phyloP scores from a whole-genome alignment of 2,113 vertebrate species.

The Bucco capensis region DNA sequence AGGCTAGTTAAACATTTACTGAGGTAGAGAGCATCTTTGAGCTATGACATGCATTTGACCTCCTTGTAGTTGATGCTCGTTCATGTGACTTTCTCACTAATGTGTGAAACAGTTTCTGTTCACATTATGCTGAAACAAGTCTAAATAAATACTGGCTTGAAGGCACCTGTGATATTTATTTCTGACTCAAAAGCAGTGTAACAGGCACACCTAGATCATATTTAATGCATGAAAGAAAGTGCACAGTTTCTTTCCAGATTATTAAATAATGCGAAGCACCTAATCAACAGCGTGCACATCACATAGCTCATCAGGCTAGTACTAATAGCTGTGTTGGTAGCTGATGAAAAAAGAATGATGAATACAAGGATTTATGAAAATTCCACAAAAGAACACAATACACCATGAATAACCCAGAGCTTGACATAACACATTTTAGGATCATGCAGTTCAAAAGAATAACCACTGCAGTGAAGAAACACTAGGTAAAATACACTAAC shows the following conservation, averaged over 20 bases:
- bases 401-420: neutral
- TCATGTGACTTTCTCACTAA: slow-evolving; percentile 65
- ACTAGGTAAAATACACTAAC: neutral
- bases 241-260: slow-evolving; percentile 29
- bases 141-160: slow-evolving; percentile 19
- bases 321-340: neutral
- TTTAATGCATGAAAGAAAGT: slow-evolving; percentile 16
- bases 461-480: neutral
- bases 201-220: neutral
- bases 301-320: neutral
- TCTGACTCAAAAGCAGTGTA: neutral
- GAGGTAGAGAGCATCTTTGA: slow-evolving; percentile 11
- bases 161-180: neutral
- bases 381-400: neutral
- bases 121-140: slow-evolving; percentile 33
- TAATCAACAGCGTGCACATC: neutral
- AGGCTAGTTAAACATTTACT: neutral
- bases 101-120: slow-evolving; percentile 43
- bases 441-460: neutral
- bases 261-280: slow-evolving; percentile 35
- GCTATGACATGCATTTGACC: neutral
- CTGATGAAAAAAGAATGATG: neutral
- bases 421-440: neutral
- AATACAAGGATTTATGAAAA: slow-evolving; percentile 10
- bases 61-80: neutral